phyloP scores from a whole-genome alignment of 2,797 vertebrate species.

The Choloepus didactylus region DNA sequence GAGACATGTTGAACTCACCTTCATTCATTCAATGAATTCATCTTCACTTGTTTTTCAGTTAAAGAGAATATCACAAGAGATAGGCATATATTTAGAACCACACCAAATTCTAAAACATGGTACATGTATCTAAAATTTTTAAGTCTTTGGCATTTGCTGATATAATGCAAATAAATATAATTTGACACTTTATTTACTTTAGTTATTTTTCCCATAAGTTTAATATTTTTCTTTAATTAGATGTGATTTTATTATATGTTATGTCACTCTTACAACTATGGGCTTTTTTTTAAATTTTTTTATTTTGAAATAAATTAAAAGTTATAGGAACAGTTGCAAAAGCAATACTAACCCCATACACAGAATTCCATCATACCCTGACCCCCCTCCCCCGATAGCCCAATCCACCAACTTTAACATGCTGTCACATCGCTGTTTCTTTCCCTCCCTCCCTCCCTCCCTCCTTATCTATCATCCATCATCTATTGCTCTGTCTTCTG shows the following conservation, averaged over 20 bases:
- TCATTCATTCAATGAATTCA: background rate
- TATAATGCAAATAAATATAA: background rate
- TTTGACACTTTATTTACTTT: background rate
- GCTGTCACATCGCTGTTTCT: too few species aligned
- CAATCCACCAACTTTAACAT: too few species aligned
- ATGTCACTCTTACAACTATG: background rate
- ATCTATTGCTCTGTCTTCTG: too few species aligned
- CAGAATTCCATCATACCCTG: too few species aligned
- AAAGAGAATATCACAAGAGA: background rate
- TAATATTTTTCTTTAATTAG: background rate
- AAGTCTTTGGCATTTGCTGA: background rate
- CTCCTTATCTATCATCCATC: too few species aligned
- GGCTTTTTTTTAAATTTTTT: too few species aligned
- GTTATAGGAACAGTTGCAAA: too few species aligned
- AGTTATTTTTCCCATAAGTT: background rate
- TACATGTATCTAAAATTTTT: background rate
- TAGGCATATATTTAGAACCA: background rate
- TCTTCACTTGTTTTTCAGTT: background rate
- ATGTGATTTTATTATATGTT: background rate
- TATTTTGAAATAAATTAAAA: too few species aligned
- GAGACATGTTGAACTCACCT: background rate
- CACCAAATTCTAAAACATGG: background rate
- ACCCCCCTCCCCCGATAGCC: too few species aligned
- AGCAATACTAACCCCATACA: too few species aligned
- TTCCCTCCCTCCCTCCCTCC: too few species aligned